Evolutionary conservation across 2,113 vertebrate species (phyloP).

Genomic region (Microtus montanus): DNA sequence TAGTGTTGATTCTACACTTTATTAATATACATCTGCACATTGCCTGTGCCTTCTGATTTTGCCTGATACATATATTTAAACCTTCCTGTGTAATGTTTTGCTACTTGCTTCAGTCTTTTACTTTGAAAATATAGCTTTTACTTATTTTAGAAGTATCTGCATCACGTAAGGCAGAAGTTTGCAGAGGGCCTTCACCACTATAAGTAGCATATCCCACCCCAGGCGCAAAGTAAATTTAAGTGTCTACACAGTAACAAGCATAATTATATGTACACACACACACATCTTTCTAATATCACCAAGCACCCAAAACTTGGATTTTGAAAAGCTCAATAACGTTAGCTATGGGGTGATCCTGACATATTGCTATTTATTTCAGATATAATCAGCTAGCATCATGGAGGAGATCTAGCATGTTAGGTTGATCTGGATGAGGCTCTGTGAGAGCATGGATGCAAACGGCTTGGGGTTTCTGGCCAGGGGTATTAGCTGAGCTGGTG

Average conservation of each 20-base stretch:
- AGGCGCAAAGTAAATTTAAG: conserved; percentile 1
- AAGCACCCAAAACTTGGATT: conserved; percentile 13
- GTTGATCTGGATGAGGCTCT: conserved; percentile 38
- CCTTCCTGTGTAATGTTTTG: neutral
- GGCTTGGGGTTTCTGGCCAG: neutral
- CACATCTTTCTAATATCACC: neutral
- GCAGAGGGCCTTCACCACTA: neutral
- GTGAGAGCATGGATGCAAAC: conserved; percentile 30
- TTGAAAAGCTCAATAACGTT: neutral
- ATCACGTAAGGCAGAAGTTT: conserved; percentile 49
- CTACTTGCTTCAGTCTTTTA: conserved; percentile 20
- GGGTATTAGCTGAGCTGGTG: neutral
- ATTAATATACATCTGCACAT: neutral
- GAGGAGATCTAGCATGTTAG: conserved; percentile 38
- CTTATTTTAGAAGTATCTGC: conserved; percentile 58
- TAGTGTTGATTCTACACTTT: neutral
- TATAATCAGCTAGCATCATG: neutral
- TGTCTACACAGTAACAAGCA: neutral
- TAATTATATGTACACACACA: too few relatives aligned
- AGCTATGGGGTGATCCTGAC: neutral
- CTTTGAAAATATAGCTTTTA: conserved; percentile 66
- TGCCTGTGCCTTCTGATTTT: neutral
- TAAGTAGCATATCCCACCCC: conserved; percentile 49
- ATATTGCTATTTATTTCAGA: conserved; percentile 16
- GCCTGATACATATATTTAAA: neutral